phyloP scores from a whole-genome alignment of 2,797 vertebrate species.

The Borostomias antarcticus region DNA sequence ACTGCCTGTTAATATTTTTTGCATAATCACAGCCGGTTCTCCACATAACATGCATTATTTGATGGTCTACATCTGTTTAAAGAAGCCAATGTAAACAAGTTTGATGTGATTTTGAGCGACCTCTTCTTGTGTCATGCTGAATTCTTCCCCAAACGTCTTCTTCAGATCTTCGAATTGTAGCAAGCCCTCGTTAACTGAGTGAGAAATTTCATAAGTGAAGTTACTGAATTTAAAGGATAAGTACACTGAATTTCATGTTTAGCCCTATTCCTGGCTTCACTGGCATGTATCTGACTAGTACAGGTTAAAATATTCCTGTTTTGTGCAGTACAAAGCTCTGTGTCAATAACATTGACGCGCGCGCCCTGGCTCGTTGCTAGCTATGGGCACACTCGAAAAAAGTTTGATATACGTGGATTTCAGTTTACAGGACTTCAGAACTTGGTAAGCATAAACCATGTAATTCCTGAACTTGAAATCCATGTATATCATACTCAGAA shows the following conservation, averaged over 20 bases:
- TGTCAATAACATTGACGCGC: too few relatives aligned
- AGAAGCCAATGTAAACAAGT: background rate
- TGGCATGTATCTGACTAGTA: background rate
- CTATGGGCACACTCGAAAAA: too few relatives aligned
- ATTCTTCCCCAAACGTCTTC: slow-evolving; percentile 76
- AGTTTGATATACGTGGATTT: too few relatives aligned
- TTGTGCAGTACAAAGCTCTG: too few relatives aligned
- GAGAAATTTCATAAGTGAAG: slow-evolving; percentile 12
- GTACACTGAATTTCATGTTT: too few relatives aligned
- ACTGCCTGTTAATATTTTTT: slow-evolving; percentile 69
- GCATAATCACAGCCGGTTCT: background rate
- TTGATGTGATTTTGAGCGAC: slow-evolving; percentile 65
- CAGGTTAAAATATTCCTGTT: too few relatives aligned
- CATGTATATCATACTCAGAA: too few relatives aligned
- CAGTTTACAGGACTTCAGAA: too few relatives aligned
- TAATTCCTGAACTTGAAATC: too few relatives aligned
- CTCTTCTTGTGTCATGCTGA: slow-evolving; percentile 80
- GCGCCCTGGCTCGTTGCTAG: too few relatives aligned
- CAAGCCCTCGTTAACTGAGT: slow-evolving; percentile 83
- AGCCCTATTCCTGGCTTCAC: too few relatives aligned
- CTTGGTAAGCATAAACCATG: too few relatives aligned
- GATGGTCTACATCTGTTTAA: background rate
- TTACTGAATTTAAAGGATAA: background rate
- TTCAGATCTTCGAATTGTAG: slow-evolving; percentile 81
- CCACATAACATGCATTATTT: background rate